Conservation (phyloP, 1,140 invertebrate genomes). For the Coboldia fuscipes region DNA sequence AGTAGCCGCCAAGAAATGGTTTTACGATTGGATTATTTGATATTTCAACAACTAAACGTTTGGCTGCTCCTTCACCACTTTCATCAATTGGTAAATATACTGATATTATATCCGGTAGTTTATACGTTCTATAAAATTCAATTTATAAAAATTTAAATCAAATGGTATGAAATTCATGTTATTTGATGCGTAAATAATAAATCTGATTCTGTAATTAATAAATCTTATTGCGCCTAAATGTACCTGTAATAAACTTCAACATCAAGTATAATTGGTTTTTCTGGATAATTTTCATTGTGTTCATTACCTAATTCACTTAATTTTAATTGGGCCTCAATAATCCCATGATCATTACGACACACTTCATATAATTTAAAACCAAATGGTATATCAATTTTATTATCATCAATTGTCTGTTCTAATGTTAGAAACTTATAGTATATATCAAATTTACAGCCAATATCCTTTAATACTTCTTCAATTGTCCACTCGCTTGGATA, state of each 20-base stretch:
- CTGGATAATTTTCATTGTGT: not conserved
- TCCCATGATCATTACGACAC: constrained; percentile 13
- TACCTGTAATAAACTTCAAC: constrained; percentile 17
- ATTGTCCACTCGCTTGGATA: constrained; percentile 18
- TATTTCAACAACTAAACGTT: constrained; percentile 28
- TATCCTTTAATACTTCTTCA: constrained; percentile 15
- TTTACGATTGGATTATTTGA: constrained; percentile 26
- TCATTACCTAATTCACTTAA: constrained; percentile 2
- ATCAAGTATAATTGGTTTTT: constrained; percentile 7
- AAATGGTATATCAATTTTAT: constrained; percentile 1
- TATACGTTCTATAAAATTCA: constrained; percentile 10
- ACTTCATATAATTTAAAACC: constrained; percentile 7
- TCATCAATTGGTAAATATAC: constrained; percentile 20
- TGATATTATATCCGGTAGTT: constrained; percentile 25
- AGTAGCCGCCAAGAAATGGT: constrained; percentile 33
- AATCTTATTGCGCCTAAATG: constrained; percentile 6
- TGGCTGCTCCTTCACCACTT: constrained; percentile 14
- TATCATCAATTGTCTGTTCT: constrained; percentile 10
- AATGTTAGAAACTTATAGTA: constrained; percentile 8
- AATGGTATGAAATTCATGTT: not conserved
- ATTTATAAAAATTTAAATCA: not conserved
- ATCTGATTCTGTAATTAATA: not conserved
- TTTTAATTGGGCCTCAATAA: constrained; percentile 12
- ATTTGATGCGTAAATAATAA: not conserved
- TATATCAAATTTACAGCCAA: constrained; percentile 15